Conservation (phyloP, 2,888 invertebrate species). For the Catotricha subobsoleta region DNA sequence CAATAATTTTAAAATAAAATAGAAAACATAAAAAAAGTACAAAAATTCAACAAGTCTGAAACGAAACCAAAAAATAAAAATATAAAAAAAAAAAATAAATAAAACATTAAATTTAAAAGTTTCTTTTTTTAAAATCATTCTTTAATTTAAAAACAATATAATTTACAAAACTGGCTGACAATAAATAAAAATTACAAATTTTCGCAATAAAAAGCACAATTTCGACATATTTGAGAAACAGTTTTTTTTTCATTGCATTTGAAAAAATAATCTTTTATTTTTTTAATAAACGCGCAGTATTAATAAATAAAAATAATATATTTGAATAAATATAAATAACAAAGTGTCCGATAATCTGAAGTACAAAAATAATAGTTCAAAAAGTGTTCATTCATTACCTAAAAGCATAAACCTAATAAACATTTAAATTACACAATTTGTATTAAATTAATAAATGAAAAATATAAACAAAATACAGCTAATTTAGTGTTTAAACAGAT, state of each 20-base stretch:
- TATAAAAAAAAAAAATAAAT: not conserved
- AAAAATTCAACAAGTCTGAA: slow-evolving; percentile 12
- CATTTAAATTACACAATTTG: too few relatives aligned
- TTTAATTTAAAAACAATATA: not conserved
- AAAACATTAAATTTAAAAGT: not conserved
- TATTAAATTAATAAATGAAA: too few relatives aligned
- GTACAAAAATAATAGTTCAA: slow-evolving; percentile 3
- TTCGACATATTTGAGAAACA: too few relatives aligned
- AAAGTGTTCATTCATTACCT: not conserved
- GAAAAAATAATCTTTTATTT: too few relatives aligned
- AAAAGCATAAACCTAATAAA: too few relatives aligned
- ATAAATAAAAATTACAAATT: too few relatives aligned
- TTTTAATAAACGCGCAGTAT: too few relatives aligned
- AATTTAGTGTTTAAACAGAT: too few relatives aligned
- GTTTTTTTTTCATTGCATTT: too few relatives aligned
- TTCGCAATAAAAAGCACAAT: too few relatives aligned
- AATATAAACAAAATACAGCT: too few relatives aligned
- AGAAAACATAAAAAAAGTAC: slow-evolving; percentile 14
- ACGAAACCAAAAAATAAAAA: slow-evolving; percentile 8
- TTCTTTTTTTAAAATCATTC: slow-evolving; percentile 1
- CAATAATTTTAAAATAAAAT: slow-evolving; percentile 10
- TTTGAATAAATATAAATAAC: not conserved
- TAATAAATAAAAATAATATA: not conserved
- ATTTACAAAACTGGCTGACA: slow-evolving; percentile 2
- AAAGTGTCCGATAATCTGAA: slow-evolving; percentile 2